These are phyloP conservation scores for Antidorcas marsupialis DNA, from an alignment of 2,113 vertebrate genomes.

Conservation along the genomic window DNA sequence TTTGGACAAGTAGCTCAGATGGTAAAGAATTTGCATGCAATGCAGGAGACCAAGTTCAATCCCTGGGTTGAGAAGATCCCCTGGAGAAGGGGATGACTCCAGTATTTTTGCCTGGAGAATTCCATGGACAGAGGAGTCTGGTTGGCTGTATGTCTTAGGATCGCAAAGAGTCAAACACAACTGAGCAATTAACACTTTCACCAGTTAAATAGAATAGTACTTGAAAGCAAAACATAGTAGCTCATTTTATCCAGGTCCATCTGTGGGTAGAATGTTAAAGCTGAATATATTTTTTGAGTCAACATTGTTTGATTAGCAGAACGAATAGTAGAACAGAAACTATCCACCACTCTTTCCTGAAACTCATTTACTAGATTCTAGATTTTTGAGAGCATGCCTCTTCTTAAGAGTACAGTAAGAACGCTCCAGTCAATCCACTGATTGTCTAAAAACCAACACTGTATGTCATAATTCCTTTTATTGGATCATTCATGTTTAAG, in stretches of 20 bases:
- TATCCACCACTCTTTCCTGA: not conserved
- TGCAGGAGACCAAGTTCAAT: not conserved
- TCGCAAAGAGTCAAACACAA: not conserved
- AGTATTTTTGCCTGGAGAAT: rapidly evolving
- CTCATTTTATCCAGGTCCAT: not conserved
- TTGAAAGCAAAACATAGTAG: not conserved
- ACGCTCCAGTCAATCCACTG: not conserved
- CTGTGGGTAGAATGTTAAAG: not conserved
- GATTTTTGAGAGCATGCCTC: not conserved
- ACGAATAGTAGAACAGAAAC: not conserved
- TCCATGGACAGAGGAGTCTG: not conserved
- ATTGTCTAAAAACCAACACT: not conserved
- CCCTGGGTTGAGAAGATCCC: not conserved
- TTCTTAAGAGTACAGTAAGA: not conserved
- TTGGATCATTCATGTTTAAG: not conserved
- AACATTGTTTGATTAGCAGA: not conserved
- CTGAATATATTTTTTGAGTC: not conserved
- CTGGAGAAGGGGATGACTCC: not conserved
- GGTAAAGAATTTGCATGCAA: not conserved
- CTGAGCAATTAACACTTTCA: not conserved
- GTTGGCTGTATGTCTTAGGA: not conserved
- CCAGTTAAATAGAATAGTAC: not conserved
- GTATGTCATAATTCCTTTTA: not conserved
- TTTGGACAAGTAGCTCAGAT: not conserved
- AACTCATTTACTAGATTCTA: not conserved